Evolutionary conservation across 2,113 vertebrate species (phyloP).

Genomic region (Dermatemys mawii): DNA sequence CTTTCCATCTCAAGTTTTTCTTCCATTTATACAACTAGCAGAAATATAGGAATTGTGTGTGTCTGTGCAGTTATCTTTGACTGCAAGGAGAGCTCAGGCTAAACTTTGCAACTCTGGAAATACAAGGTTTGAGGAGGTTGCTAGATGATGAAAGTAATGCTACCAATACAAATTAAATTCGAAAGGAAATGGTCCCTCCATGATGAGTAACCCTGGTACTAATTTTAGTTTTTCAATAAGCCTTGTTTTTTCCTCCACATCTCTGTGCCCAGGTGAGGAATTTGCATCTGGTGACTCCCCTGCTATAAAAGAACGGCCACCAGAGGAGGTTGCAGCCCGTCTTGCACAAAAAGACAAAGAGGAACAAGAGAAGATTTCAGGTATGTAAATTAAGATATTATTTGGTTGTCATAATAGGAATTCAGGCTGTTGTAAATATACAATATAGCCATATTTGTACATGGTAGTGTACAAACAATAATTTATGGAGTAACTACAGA

Average conservation of each 20-base stretch:
- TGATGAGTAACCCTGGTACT: background rate
- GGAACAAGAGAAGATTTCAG: constrained; percentile 82
- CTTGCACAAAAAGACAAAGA: constrained; percentile 88
- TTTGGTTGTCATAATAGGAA: background rate
- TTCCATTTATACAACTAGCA: background rate
- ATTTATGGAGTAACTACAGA: background rate
- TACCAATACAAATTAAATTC: background rate
- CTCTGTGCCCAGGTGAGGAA: constrained; percentile 72
- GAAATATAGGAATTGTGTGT: background rate
- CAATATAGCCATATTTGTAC: background rate
- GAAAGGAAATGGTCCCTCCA: background rate
- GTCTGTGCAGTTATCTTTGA: background rate
- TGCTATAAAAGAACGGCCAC: constrained; percentile 79
- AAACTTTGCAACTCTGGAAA: background rate
- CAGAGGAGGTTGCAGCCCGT: constrained; percentile 90
- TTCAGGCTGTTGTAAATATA: background rate
- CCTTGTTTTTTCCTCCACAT: constrained; percentile 42
- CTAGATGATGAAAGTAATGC: background rate
- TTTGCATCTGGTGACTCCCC: constrained; percentile 52
- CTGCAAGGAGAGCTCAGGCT: background rate
- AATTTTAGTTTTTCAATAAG: constrained; percentile 11
- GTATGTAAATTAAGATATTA: constrained; percentile 66
- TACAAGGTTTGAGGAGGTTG: background rate
- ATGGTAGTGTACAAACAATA: background rate
- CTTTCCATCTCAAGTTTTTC: background rate